These are phyloP conservation scores for Pimephales promelas DNA, from an alignment of 2,113 vertebrate species.

Conservation along the genomic window DNA sequence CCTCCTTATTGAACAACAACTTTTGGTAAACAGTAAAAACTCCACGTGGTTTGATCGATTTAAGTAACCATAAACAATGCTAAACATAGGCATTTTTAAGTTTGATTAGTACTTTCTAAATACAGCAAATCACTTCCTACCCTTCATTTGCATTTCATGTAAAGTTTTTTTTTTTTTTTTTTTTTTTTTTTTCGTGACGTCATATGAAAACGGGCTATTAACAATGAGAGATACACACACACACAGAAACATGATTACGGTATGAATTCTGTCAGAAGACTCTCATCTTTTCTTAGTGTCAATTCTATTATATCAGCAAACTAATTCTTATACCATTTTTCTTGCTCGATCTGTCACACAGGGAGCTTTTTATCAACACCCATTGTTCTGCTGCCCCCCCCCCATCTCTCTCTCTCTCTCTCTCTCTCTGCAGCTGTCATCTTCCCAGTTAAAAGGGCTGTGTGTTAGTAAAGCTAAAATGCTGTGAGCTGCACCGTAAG, in stretches of 20 bases:
- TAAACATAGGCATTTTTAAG: too few species aligned
- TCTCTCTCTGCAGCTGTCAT: conserved; percentile 11
- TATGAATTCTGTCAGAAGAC: neutral
- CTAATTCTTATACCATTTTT: neutral
- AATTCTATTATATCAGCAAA: neutral
- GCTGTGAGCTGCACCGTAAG: conserved; percentile 33
- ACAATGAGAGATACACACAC: too few species aligned
- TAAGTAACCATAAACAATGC: too few species aligned
- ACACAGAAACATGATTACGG: neutral
- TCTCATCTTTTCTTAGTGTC: neutral
- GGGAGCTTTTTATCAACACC: neutral
- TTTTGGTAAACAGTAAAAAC: too few species aligned
- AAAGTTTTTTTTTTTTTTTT: too few species aligned
- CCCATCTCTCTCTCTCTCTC: neutral
- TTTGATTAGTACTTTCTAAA: too few species aligned
- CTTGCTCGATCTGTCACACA: neutral
- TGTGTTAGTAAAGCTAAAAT: conserved; percentile 20
- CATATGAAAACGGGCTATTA: too few species aligned
- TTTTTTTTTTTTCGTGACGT: too few species aligned
- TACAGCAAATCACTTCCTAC: too few species aligned
- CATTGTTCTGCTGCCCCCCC: neutral
- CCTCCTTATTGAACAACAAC: too few species aligned
- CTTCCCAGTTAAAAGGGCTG: conserved; percentile 5
- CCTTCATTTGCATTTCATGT: too few species aligned
- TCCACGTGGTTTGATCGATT: too few species aligned